phyloP scores from a whole-genome alignment of 2,113 vertebrate species.

The Notechis scutatus region DNA sequence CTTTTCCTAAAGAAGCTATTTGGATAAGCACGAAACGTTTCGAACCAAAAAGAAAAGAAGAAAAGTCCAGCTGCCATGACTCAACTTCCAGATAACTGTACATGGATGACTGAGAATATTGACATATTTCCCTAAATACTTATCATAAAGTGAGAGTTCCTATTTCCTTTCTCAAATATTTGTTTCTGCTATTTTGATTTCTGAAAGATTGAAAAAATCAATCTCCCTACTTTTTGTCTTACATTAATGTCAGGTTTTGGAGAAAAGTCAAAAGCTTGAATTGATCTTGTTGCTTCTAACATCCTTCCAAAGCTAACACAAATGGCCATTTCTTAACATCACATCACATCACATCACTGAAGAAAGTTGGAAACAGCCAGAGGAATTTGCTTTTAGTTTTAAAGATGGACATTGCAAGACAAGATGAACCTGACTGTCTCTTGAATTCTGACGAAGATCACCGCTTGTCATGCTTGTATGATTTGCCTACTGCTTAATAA shows the following conservation, averaged over 20 bases:
- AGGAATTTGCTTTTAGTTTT: neutral
- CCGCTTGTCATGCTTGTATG: neutral
- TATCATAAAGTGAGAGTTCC: neutral
- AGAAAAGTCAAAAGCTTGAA: neutral
- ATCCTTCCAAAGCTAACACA: neutral
- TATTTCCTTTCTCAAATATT: neutral
- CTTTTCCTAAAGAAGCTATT: neutral
- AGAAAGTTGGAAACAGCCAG: neutral
- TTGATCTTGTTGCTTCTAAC: neutral
- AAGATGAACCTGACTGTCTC: neutral
- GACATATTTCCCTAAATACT: neutral
- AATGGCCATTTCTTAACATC: neutral
- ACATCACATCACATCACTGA: neutral
- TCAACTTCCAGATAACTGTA: neutral
- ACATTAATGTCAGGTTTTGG: neutral
- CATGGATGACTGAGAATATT: neutral
- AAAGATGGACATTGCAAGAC: neutral
- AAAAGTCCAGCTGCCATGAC: neutral
- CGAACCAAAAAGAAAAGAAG: neutral
- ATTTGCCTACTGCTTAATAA: neutral
- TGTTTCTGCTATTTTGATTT: neutral
- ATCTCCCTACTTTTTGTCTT: neutral
- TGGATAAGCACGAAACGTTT: neutral
- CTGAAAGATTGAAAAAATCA: neutral
- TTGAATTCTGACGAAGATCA: neutral